These are phyloP conservation scores for Cryptomyrus ogoouensis DNA, from an alignment of 2,113 vertebrate species.

Conservation along the genomic window DNA sequence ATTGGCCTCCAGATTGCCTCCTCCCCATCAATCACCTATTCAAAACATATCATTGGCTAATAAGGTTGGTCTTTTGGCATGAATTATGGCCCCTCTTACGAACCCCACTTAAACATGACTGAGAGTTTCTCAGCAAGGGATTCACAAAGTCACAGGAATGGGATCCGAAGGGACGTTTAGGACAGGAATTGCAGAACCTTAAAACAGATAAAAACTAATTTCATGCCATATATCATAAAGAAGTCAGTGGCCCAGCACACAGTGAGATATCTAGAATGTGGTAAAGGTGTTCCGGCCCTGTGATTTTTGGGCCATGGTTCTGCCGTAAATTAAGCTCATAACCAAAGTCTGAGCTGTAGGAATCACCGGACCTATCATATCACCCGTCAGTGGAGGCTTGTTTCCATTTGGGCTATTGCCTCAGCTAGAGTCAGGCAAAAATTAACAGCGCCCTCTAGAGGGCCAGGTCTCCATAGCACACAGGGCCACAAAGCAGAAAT, in stretches of 20 bases:
- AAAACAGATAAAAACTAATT: not conserved
- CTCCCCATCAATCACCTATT: not conserved
- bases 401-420: not conserved
- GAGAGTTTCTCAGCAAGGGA: not conserved
- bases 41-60: not conserved
- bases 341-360: not conserved
- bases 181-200: not conserved
- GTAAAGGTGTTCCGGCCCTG: not conserved
- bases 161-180: not conserved
- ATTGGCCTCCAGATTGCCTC: not conserved
- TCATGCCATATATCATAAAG: not conserved
- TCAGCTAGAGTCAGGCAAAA: not conserved
- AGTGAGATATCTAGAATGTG: not conserved
- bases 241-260: not conserved
- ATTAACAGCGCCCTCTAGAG: not conserved
- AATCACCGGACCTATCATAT: not conserved
- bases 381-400: not conserved
- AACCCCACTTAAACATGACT: not conserved
- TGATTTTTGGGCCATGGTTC: not conserved
- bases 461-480: not conserved
- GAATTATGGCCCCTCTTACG: not conserved
- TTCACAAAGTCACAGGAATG: not conserved
- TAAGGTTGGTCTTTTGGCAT: not conserved
- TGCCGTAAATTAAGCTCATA: not conserved
- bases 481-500: not conserved